A percentile compares a stretch with the other conserved stretches of the same genome.
These are phyloP conservation scores for Galbula dea DNA, from an alignment of 2,113 vertebrate genomes.

Conservation along the genomic window DNA sequence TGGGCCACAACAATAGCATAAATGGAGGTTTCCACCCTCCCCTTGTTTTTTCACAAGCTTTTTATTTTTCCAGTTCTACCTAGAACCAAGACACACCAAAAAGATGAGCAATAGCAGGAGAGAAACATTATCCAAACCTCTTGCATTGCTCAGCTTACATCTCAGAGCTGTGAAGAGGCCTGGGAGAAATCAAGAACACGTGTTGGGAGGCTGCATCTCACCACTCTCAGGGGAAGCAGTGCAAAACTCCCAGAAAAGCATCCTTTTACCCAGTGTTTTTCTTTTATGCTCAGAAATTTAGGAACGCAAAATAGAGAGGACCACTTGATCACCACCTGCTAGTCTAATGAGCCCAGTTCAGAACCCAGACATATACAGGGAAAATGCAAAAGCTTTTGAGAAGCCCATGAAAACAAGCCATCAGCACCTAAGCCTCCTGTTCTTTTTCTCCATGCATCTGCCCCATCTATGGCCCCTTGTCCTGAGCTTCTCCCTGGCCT, in stretches of 20 bases:
- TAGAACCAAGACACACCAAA: background rate
- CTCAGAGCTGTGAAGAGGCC: background rate
- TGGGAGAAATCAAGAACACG: background rate
- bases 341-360: background rate
- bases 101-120: background rate
- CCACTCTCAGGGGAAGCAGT: background rate
- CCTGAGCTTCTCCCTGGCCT: background rate
- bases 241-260: background rate
- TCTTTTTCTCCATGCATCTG: background rate
- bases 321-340: background rate
- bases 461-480: background rate
- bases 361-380: background rate
- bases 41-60: background rate
- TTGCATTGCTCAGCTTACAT: background rate
- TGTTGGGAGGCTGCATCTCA: background rate
- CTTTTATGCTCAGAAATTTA: background rate
- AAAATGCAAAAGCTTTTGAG: background rate
- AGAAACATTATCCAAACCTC: background rate
- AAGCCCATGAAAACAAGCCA: background rate
- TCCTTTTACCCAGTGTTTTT: background rate
- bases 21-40: too few relatives aligned
- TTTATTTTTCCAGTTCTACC: background rate
- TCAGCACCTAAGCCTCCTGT: background rate
- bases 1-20: background rate
- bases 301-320: background rate